These are phyloP conservation scores for Cydia splendana DNA, from an alignment of 1,140 invertebrate genomes.

Conservation along the genomic window DNA sequence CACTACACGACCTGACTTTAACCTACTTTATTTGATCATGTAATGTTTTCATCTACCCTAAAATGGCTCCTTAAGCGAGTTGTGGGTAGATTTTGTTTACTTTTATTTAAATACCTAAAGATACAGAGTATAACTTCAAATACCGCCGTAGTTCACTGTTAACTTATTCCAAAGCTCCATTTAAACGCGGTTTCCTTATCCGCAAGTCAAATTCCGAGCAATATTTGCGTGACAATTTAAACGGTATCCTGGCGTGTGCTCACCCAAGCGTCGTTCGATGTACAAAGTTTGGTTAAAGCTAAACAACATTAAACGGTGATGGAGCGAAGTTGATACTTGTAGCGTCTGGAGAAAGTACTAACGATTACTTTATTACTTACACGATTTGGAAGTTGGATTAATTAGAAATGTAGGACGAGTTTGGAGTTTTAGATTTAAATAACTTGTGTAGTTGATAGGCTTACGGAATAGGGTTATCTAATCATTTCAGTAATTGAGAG, in stretches of 20 bases:
- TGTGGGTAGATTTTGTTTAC: too few species aligned
- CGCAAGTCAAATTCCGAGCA: conserved; percentile 21
- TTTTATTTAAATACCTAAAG: too few species aligned
- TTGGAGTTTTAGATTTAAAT: background rate
- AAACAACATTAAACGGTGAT: conserved; percentile 29
- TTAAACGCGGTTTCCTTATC: conserved; percentile 6
- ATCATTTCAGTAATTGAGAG: background rate
- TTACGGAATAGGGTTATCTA: background rate
- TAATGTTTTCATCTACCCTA: too few species aligned
- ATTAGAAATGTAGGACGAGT: background rate
- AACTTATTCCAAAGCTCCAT: conserved; percentile 1
- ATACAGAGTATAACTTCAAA: too few species aligned
- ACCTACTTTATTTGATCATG: too few species aligned
- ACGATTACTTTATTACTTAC: conserved; percentile 17
- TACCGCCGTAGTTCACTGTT: background rate
- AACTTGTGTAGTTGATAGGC: background rate
- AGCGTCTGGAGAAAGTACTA: background rate
- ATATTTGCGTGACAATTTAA: conserved; percentile 30
- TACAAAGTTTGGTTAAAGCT: conserved; percentile 13
- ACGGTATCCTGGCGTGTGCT: conserved; percentile 6
- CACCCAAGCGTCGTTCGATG: conserved; percentile 17
- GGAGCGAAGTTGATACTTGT: background rate
- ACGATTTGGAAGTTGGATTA: conserved; percentile 13
- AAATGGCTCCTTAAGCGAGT: too few species aligned
- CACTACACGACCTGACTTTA: too few species aligned